phyloP scores from a whole-genome alignment of 2,113 vertebrate genomes.

The Oenanthe oenanthe region DNA sequence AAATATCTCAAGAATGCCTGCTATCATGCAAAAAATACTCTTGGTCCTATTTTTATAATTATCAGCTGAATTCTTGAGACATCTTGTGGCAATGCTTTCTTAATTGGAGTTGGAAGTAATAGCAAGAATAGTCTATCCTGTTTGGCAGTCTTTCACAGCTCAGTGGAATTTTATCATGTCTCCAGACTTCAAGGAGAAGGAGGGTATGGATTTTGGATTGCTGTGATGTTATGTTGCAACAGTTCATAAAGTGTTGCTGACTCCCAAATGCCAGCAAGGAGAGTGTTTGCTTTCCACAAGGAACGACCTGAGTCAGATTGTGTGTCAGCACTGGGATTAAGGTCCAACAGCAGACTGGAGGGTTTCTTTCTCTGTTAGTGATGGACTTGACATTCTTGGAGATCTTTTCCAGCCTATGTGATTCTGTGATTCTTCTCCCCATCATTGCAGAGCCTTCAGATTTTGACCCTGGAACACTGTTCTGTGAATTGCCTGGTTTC shows the following conservation, averaged over 20 bases:
- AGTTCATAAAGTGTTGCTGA: background rate
- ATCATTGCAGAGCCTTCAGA: background rate
- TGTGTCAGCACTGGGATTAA: background rate
- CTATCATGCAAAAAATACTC: background rate
- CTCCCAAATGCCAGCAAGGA: background rate
- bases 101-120: slow-evolving; percentile 79
- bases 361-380: background rate
- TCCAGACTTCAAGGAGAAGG: slow-evolving; percentile 77
- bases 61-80: slow-evolving; percentile 79
- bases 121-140: slow-evolving; percentile 79
- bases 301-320: background rate
- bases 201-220: slow-evolving; percentile 54
- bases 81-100: slow-evolving; percentile 76
- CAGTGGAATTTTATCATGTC: slow-evolving; percentile 80
- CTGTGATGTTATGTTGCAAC: background rate
- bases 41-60: slow-evolving; percentile 51
- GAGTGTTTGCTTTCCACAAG: background rate
- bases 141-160: slow-evolving; percentile 76
- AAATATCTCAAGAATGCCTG: background rate
- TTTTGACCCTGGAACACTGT: background rate
- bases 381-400: background rate
- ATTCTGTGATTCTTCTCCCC: background rate
- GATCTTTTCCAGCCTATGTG: background rate
- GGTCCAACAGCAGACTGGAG: background rate
- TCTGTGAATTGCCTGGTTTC: background rate